Evolutionary conservation across 2,888 invertebrate genomes (phyloP), one percentile per base, ranked within the genome.

Genomic region (Lasioglossum figueresi): DNA sequence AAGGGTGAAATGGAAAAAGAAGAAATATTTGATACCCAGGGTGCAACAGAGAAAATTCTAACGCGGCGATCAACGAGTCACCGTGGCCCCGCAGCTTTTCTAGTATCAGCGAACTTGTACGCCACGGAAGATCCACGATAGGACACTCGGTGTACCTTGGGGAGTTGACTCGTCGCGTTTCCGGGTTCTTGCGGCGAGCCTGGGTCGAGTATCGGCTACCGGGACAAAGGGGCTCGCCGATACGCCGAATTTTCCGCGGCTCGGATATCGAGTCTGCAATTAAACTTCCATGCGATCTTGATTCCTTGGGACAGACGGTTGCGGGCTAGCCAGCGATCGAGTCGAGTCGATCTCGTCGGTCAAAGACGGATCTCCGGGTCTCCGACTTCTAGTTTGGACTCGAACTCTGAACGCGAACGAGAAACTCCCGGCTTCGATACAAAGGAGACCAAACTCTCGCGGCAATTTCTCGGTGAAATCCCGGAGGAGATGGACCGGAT

Each of bases 401-500:
- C 40, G 56, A n/a, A 45, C 63, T 81, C n/a, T 27, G 27, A 27
- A 45, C 71, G 10, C 72, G 80, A 63, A n/a, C 56, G 56, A n/a
- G 56, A 3, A n/a, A 63, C 63, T 66, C 66, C 19, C 34, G 31
- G 23, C 23, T 31, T 76, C 82, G 73, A 72, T 76, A 82, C n/a
- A 76, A 80, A 76, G 70, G 48, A 56, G 59, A 59, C 74, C 81
- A 84, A 78, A 52, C 45, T 66, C 56, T 66, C 63, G 70, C 48
- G 79, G 66, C 80, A 72, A 83, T 82, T 85, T n/a, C 68, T 16
- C 45, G 23, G 70, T 68, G 75, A 76, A 76, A 71, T 74, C 79
- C 52, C 70, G 23, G 8, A 5, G 16, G 14, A 52, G 52, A 63
- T 19, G 23, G 2, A 43, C 59, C 12, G n/a, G 34, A 82, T 27